Percentiles rank a stretch among this genome's conserved stretches.
Conservation (phyloP, 1,140 invertebrate species). For the Stenopsyche tienmushanensis region DNA sequence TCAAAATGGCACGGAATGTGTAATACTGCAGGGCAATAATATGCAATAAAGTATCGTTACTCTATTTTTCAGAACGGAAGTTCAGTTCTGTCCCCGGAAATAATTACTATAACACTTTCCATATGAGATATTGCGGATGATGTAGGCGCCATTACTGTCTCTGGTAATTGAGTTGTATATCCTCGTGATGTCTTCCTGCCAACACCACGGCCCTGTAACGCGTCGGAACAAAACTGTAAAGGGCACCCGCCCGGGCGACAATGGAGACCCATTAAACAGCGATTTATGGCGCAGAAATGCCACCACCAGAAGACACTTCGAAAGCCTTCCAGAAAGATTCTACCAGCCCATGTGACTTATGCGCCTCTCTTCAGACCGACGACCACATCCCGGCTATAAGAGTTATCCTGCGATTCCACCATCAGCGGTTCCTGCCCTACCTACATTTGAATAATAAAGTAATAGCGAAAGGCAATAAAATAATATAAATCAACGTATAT, state of each 20-base stretch:
- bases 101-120: not conserved
- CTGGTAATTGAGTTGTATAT: constrained; percentile 18
- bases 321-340: constrained; percentile 1
- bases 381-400: too few species aligned
- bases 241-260: constrained; percentile 2
- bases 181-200: constrained; percentile 3
- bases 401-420: too few species aligned
- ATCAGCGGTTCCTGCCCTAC: not conserved
- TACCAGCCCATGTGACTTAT: not conserved
- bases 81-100: too few species aligned
- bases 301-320: not conserved
- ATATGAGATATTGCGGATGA: not conserved
- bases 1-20: too few species aligned
- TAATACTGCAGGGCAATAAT: too few species aligned
- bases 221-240: constrained; percentile 1
- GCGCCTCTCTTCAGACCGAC: too few species aligned
- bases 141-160: not conserved
- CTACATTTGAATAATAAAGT: not conserved
- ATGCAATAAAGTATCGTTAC: too few species aligned
- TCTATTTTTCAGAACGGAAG: too few species aligned
- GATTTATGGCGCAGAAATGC: constrained; percentile 6
- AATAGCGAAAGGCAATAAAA: too few species aligned
- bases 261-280: constrained; percentile 13
- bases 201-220: not conserved
- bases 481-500: too few species aligned